phyloP scores from a whole-genome alignment of 2,888 invertebrate genomes.

The Liopterus haemorrhoidalis region DNA sequence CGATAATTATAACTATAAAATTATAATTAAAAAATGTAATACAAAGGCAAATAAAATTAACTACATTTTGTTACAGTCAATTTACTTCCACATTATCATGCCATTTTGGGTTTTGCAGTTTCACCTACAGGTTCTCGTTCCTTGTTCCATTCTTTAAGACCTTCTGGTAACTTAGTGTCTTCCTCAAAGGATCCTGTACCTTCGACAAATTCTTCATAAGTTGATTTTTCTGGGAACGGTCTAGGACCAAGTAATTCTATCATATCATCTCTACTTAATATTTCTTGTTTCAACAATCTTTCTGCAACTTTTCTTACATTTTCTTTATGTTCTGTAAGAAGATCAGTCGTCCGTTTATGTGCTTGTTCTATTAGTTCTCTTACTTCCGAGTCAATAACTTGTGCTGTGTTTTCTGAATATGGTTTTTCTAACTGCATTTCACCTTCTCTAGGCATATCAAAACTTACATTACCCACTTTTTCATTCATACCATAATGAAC shows the following conservation, averaged over 20 bases:
- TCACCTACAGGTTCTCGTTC: no score
- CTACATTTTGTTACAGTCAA: no score
- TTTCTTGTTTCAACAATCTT: conserved; percentile 86
- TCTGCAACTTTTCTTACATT: conserved; percentile 86
- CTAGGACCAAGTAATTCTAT: conserved; percentile 88
- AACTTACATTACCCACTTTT: conserved; percentile 69
- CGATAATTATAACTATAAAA: no score
- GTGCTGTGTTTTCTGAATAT: conserved; percentile 96
- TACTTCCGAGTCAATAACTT: conserved; percentile 92
- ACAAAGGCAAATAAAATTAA: no score
- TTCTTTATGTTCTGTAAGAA: conserved; percentile 74
- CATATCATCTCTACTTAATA: conserved; percentile 94
- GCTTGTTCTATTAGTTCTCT: conserved; percentile 69
- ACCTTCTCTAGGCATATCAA: conserved; percentile 88
- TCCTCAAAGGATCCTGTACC: conserved; percentile 97
- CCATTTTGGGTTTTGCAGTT: no score
- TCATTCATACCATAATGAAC: conserved; percentile 98
- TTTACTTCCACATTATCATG: no score
- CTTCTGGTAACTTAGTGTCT: conserved; percentile 89
- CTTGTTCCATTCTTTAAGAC: conserved; percentile 92
- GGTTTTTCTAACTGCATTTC: conserved; percentile 94
- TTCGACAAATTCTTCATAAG: conserved; percentile 98
- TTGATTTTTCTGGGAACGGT: conserved; percentile 97
- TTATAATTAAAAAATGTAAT: no score
- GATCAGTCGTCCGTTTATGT: conserved; percentile 69